A percentile compares a stretch with the other conserved stretches of the same genome.
phyloP scores from a whole-genome alignment of 2,797 vertebrate species.

The Masticophis lateralis region DNA sequence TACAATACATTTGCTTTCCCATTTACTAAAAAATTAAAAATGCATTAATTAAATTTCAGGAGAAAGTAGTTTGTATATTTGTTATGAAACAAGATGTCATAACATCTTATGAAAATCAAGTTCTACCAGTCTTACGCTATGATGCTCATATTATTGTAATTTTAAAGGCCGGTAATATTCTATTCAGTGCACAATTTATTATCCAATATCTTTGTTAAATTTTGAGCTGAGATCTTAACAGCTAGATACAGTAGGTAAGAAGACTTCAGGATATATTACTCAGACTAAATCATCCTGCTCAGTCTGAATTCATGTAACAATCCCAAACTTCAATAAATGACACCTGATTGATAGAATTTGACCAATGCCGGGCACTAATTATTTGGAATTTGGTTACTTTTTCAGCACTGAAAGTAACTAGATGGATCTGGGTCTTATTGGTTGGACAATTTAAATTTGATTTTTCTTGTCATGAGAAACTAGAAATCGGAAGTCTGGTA shows the following conservation, averaged over 20 bases:
- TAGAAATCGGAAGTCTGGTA: not conserved
- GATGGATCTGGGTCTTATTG: not conserved
- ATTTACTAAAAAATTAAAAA: not conserved
- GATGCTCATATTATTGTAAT: not conserved
- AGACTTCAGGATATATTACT: not conserved
- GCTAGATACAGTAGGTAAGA: not conserved
- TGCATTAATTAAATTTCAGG: not conserved
- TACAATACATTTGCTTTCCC: not conserved
- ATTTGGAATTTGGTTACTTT: not conserved
- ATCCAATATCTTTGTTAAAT: not conserved
- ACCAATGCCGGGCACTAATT: not conserved
- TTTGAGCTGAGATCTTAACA: not conserved
- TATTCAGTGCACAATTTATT: not conserved
- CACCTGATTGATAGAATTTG: not conserved
- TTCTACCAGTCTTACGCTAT: not conserved
- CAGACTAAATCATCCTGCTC: not conserved
- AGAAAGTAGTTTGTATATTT: not conserved
- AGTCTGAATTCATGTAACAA: not conserved
- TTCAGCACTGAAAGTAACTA: not conserved
- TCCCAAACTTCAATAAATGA: not conserved
- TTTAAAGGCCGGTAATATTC: not conserved
- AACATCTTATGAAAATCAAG: not conserved
- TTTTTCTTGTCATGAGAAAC: not conserved
- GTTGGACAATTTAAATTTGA: not conserved
- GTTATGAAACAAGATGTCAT: not conserved